These are phyloP conservation scores for Phrixothrix hirtus DNA, from an alignment of 2,888 invertebrate genomes.

Conservation along the genomic window DNA sequence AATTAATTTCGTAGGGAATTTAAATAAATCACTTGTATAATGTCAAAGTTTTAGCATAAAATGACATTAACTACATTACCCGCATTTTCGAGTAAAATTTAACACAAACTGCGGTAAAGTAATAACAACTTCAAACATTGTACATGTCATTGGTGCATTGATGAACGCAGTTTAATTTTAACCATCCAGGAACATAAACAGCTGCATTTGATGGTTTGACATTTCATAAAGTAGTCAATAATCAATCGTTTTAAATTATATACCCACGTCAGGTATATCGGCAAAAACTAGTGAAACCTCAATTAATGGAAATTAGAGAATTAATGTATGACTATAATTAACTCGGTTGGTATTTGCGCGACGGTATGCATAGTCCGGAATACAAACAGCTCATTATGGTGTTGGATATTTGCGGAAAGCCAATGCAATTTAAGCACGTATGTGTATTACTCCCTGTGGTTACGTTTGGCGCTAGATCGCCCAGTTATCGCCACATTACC, in stretches of 20 bases:
- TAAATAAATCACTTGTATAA: no score
- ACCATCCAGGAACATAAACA: constrained; percentile 2
- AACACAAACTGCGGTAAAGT: constrained; percentile 5
- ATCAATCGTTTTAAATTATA: neutral
- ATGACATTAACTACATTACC: neutral
- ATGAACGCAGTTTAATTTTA: constrained; percentile 6
- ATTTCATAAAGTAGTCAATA: neutral
- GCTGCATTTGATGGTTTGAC: constrained; percentile 4
- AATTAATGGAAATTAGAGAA: constrained; percentile 1
- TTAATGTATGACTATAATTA: constrained; percentile 10
- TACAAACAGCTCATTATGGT: constrained; percentile 40
- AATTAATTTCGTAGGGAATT: no score
- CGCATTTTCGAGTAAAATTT: neutral
- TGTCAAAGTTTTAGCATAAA: no score
- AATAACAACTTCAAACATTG: constrained; percentile 3
- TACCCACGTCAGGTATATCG: neutral
- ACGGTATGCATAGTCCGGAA: constrained; percentile 35
- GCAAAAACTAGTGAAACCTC: neutral
- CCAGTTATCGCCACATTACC: constrained; percentile 32
- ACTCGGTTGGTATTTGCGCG: constrained; percentile 40
- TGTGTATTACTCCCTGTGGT: constrained; percentile 33
- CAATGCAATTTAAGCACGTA: constrained; percentile 40
- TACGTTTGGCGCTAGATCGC: constrained; percentile 26
- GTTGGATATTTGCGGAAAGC: constrained; percentile 37
- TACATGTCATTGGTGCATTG: constrained; percentile 3